Percentiles rank a stretch among this genome's conserved stretches.
Conservation (phyloP, 2,888 invertebrate genomes). For the Piscicola geometra region DNA sequence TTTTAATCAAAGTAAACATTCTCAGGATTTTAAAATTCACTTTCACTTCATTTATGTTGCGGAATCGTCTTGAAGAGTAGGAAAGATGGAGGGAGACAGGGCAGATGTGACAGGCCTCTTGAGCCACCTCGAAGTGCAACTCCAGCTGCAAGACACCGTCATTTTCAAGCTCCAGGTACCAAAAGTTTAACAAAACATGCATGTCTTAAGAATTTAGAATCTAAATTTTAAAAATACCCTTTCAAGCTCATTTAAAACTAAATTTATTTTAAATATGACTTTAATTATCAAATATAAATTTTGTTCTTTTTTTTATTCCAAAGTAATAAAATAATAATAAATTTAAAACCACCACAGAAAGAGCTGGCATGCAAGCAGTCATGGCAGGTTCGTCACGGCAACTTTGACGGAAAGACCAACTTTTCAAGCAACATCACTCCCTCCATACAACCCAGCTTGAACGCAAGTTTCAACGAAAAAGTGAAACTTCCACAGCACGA, state of each 20-base stretch:
- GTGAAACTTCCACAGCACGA: not conserved
- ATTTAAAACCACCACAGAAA: not conserved
- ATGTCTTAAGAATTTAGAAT: too few relatives aligned
- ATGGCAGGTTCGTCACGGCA: not conserved
- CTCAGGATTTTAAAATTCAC: too few relatives aligned
- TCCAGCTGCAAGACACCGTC: not conserved
- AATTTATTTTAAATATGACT: too few relatives aligned
- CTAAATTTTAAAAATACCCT: too few relatives aligned
- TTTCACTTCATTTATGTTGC: too few relatives aligned
- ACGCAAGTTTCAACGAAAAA: not conserved
- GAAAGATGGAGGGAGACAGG: too few relatives aligned
- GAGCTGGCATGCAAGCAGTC: not conserved
- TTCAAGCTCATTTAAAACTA: too few relatives aligned
- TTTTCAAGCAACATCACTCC: too few relatives aligned
- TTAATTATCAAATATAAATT: not conserved
- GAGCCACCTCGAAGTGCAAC: not conserved
- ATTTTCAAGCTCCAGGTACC: slow-evolving; percentile 1
- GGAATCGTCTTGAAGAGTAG: too few relatives aligned
- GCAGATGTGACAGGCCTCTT: not conserved
- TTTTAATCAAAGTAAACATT: too few relatives aligned
- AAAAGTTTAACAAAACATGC: too few relatives aligned
- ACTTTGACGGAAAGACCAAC: not conserved
- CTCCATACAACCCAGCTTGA: not conserved
- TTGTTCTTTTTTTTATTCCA: not conserved
- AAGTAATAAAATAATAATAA: too few relatives aligned